A percentile compares a stretch with the other conserved stretches of the same genome.
Conservation (phyloP, 2,797 vertebrate species). For the Rhabdophis nuchalis region DNA sequence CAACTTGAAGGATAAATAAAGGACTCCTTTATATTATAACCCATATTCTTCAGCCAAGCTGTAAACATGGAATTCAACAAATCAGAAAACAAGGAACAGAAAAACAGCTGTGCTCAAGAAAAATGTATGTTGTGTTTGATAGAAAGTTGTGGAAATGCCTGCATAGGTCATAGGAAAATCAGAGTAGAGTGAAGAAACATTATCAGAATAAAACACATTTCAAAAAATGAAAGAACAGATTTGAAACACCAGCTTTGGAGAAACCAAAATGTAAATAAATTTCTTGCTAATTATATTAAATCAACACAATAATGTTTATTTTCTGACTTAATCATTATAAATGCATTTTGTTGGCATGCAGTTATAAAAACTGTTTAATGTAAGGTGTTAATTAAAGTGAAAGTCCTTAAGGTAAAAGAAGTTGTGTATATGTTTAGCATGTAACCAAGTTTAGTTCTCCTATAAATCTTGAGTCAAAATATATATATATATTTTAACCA, state of each 20-base stretch:
- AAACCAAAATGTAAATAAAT: slow-evolving; percentile 19
- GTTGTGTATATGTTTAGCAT: background rate
- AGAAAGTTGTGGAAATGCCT: background rate
- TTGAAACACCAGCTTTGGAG: background rate
- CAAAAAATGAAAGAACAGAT: background rate
- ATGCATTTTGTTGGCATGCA: slow-evolving; percentile 17
- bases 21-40: background rate
- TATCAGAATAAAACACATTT: background rate
- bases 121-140: background rate
- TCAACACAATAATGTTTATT: slow-evolving; percentile 12
- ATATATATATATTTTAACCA: too few species aligned
- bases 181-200: background rate
- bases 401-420: background rate
- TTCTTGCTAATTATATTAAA: slow-evolving; percentile 26
- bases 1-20: background rate
- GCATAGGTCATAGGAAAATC: background rate
- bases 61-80: background rate
- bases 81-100: background rate
- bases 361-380: background rate
- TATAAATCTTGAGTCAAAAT: background rate
- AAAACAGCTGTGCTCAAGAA: background rate
- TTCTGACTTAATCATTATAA: background rate
- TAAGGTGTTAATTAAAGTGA: background rate
- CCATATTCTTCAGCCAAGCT: background rate
- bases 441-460: background rate